Percentiles rank a stretch among this genome's conserved stretches.
These are phyloP conservation scores for Microcebus griseorufus DNA, from an alignment of 2,113 vertebrate species.

Conservation along the genomic window DNA sequence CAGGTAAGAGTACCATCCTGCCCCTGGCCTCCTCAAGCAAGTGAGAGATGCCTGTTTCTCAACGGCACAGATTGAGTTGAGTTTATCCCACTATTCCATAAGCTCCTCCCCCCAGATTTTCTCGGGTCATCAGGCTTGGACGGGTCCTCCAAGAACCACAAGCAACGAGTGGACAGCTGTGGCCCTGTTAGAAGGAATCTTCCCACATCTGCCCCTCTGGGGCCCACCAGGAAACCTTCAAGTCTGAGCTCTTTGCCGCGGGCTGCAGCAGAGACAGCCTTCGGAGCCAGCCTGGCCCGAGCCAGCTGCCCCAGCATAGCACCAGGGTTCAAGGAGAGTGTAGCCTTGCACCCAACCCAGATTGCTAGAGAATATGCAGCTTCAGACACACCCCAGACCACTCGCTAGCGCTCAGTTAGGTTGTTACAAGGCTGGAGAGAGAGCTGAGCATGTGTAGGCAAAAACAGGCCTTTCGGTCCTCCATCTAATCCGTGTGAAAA, in stretches of 20 bases:
- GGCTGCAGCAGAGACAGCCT: neutral
- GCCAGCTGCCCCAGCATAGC: neutral
- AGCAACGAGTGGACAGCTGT: neutral
- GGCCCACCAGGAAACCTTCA: neutral
- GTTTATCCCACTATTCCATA: neutral
- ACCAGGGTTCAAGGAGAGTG: neutral
- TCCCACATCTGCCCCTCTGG: neutral
- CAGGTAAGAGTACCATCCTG: no score
- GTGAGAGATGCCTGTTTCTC: neutral
- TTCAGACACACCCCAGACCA: neutral
- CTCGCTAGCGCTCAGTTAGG: neutral
- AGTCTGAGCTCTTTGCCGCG: neutral
- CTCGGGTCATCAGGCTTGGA: neutral
- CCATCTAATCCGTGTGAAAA: neutral
- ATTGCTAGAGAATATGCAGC: no score
- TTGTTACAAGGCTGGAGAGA: neutral
- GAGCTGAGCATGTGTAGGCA: neutral
- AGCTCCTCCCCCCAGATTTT: neutral
- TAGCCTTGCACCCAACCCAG: neutral
- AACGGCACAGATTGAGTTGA: neutral
- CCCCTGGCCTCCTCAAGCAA: neutral
- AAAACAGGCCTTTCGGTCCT: neutral
- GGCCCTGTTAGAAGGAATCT: neutral
- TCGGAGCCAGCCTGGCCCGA: neutral
- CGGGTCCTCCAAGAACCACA: neutral